Base-by-base conservation (phyloP, 2,888 invertebrate genomes). In the Epinotia ramella region DNA sequence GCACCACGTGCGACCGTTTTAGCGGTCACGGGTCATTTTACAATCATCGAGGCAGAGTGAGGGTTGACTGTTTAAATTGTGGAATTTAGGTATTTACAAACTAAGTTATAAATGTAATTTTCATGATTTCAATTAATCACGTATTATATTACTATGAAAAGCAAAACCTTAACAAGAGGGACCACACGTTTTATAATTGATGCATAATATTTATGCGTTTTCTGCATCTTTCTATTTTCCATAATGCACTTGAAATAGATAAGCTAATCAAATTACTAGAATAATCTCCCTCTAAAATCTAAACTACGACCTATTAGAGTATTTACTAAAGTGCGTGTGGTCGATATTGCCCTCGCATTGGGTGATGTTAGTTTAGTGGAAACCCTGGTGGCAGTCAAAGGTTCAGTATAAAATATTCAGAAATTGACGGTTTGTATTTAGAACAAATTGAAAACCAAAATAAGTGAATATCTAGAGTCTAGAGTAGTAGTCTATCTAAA, bases 271-370 rank as follows among this genome's bases (percentile, higher is more conserved):
- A 73, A 62, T 72, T 72, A 78, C 33, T 66, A 24, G 28, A 24
- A n/a, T 72, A 67, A 77, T 77, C 72, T 73, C 75, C 69, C 68
- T 69, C 20, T 16, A 66, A 57, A 56, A 69, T 69, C 73, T 49
- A 46, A 65, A n/a, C 74, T 73, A 79, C 73, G 69, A 73, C 11
- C 74, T 73, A 74, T 78, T 77, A 76, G 67, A 74, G 69, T 77
- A 63, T 74, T 53, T 46, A 24, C 65, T 49, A 73, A 67, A 77
- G 78, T 69, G 80, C 80, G 79, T 85, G 84, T 78, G 79, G 80
- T 80, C 79, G 76, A 80, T 71, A 70, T 72, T 75, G 78, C 81
- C 81, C 82, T 60, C 76, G 74, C 68, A 79, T 78, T 78, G 40
- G 4, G 65, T 46, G 13, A 9, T 46, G 7, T 11, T 28, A 44